phyloP scores from a whole-genome alignment of 2,113 vertebrate species.

The Anoplopoma fimbria region DNA sequence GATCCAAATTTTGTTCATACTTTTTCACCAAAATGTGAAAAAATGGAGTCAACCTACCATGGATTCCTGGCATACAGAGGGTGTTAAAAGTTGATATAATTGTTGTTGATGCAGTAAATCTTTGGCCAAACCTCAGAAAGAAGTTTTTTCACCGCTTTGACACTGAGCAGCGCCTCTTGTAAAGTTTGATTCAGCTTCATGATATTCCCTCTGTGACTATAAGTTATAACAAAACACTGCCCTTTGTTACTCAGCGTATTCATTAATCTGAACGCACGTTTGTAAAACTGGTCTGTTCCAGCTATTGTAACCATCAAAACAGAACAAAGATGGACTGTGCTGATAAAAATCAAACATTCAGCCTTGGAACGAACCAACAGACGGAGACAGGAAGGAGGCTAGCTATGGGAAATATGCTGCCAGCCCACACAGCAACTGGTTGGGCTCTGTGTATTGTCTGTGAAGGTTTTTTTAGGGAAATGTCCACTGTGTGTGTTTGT shows the following conservation, averaged over 20 bases:
- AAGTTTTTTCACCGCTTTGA: background rate
- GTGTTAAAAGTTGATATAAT: background rate
- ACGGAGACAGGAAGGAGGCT: slow-evolving; percentile 50
- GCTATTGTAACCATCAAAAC: slow-evolving; percentile 27
- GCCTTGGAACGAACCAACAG: slow-evolving; percentile 31
- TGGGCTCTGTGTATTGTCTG: background rate
- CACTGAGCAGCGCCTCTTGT: background rate
- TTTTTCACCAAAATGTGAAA: no score
- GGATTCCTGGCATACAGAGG: background rate
- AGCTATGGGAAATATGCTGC: slow-evolving; percentile 48
- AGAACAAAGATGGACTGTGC: slow-evolving; percentile 55
- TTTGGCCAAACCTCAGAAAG: background rate
- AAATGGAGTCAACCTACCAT: background rate
- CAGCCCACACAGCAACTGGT: slow-evolving; percentile 41
- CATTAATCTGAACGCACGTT: background rate
- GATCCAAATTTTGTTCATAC: background rate
- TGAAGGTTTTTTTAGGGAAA: background rate
- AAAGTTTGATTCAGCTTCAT: background rate
- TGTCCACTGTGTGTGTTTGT: background rate
- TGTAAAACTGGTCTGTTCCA: slow-evolving; percentile 2
- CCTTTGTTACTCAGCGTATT: background rate
- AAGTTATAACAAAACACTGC: background rate
- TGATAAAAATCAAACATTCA: slow-evolving; percentile 48
- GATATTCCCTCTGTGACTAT: background rate
- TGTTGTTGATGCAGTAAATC: background rate